A percentile compares a stretch with the other conserved stretches of the same genome.
These are phyloP conservation scores for Oxyteleia sp. DNA, from an alignment of 2,888 invertebrate genomes.

Conservation along the genomic window DNA sequence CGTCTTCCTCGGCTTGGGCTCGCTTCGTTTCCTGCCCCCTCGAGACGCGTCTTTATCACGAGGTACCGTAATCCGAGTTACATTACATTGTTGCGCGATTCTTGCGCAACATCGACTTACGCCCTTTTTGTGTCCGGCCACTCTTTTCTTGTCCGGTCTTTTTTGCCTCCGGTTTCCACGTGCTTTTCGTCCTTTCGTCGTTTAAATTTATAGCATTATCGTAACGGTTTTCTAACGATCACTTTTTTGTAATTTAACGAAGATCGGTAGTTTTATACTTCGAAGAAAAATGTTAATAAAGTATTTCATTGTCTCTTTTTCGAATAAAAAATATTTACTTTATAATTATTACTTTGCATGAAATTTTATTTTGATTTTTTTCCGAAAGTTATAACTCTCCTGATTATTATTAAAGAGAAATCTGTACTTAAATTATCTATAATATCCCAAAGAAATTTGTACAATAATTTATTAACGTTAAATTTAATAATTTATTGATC, in stretches of 20 bases:
- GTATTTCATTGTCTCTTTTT: too few relatives aligned
- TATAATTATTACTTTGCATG: too few relatives aligned
- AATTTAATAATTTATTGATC: too few relatives aligned
- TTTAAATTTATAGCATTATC: background rate
- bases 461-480: too few relatives aligned
- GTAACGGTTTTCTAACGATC: background rate
- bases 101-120: slow-evolving; percentile 51
- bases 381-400: too few relatives aligned
- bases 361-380: too few relatives aligned
- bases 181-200: slow-evolving; percentile 3
- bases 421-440: too few relatives aligned
- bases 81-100: slow-evolving; percentile 53
- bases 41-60: slow-evolving; percentile 64
- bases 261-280: background rate
- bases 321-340: too few relatives aligned
- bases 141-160: slow-evolving; percentile 13
- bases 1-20: slow-evolving; percentile 48
- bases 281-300: too few relatives aligned
- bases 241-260: slow-evolving; percentile 10
- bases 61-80: slow-evolving; percentile 65
- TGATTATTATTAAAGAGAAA: too few relatives aligned
- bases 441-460: too few relatives aligned
- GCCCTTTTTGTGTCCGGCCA: slow-evolving; percentile 36
- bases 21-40: slow-evolving; percentile 57
- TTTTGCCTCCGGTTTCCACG: slow-evolving; percentile 7